Conservation (phyloP, 1,140 invertebrate genomes). For the Anoplophora glabripennis region DNA sequence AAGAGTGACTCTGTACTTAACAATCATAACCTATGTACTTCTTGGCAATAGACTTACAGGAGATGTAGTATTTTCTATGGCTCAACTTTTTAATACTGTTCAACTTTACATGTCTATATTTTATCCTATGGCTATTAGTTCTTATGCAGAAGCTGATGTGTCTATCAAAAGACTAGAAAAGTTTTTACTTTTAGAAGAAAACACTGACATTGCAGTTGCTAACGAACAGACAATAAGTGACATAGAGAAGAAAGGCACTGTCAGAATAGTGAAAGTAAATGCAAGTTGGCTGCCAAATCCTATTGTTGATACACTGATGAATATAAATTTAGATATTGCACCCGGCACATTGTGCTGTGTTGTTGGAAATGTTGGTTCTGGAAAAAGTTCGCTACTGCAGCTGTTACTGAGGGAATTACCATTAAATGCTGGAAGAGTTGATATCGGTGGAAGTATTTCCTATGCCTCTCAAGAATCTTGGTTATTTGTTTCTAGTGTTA, state of each 20-base stretch:
- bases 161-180: slow-evolving; percentile 64
- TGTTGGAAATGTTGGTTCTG: slow-evolving; percentile 74
- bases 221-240: slow-evolving; percentile 1
- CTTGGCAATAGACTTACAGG: slow-evolving; percentile 61
- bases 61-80: slow-evolving; percentile 69
- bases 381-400: slow-evolving; percentile 78
- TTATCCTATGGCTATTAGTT: slow-evolving; percentile 54
- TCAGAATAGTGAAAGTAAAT: too few relatives aligned
- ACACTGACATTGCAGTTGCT: slow-evolving; percentile 23
- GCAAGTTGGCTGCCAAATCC: slow-evolving; percentile 61
- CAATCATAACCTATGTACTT: slow-evolving; percentile 66
- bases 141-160: slow-evolving; percentile 56
- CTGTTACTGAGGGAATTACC: slow-evolving; percentile 59
- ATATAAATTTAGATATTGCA: slow-evolving; percentile 59
- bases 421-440: slow-evolving; percentile 58
- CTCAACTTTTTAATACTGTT: slow-evolving; percentile 71
- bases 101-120: slow-evolving; percentile 70
- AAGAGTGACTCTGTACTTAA: slow-evolving; percentile 68
- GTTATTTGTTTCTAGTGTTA: slow-evolving; percentile 65
- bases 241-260: not conserved
- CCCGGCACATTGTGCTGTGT: slow-evolving; percentile 67
- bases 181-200: slow-evolving; percentile 58
- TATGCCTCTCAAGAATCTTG: slow-evolving; percentile 77
- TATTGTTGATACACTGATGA: slow-evolving; percentile 59
- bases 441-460: slow-evolving; percentile 60